phyloP scores from a whole-genome alignment of 2,113 vertebrate species.

The Beaufortia kweichowensis region DNA sequence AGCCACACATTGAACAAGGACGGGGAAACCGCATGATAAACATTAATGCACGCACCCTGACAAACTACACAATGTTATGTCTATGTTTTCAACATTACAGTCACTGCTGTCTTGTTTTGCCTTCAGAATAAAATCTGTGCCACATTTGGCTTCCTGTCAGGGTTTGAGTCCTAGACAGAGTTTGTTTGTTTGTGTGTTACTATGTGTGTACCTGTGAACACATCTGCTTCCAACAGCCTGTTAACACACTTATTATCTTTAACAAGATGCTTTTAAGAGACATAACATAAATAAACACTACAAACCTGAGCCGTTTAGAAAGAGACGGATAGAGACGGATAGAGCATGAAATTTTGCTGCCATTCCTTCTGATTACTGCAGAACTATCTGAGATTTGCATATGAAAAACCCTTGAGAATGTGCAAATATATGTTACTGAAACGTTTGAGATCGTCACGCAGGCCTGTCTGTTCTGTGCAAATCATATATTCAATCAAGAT shows the following conservation, averaged over 20 bases:
- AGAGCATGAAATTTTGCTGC: conserved; percentile 42
- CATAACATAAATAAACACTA: conserved; percentile 63
- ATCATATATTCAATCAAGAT: background rate
- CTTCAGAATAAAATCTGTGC: conserved; percentile 48
- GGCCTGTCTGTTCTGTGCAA: too few relatives aligned
- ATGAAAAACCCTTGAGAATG: background rate
- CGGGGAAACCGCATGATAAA: background rate
- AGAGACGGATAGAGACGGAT: conserved; percentile 20
- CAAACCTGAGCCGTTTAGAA: conserved; percentile 15
- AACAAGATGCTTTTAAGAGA: conserved; percentile 73
- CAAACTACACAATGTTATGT: background rate
- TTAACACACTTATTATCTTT: conserved; percentile 70
- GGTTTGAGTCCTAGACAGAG: conserved; percentile 23
- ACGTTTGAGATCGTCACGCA: background rate
- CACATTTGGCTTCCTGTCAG: conserved; percentile 50
- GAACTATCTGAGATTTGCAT: conserved; percentile 7
- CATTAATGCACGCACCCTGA: background rate
- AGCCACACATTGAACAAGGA: background rate
- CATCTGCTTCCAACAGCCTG: conserved; percentile 68
- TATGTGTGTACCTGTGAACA: conserved; percentile 58
- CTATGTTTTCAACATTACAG: background rate
- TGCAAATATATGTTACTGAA: background rate
- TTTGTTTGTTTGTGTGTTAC: conserved; percentile 42
- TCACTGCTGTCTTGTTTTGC: conserved; percentile 14
- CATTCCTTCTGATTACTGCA: background rate